phyloP scores from a whole-genome alignment of 2,888 invertebrate genomes.

The Tiliacea aurago region DNA sequence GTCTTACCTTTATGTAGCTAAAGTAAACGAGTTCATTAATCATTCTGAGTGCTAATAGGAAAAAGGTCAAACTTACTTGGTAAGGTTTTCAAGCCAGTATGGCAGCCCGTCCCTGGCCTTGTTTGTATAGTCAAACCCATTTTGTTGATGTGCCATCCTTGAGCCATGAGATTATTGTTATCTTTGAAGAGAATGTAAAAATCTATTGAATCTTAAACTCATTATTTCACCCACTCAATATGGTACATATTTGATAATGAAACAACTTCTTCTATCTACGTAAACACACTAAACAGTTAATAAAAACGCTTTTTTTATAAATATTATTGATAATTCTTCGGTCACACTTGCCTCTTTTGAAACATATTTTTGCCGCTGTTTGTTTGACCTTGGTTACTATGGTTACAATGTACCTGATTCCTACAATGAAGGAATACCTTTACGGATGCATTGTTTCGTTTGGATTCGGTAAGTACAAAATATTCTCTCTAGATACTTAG shows the following conservation, averaged over 20 bases:
- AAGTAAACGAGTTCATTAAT: slow-evolving; percentile 69
- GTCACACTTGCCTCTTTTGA: slow-evolving; percentile 87
- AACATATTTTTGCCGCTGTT: slow-evolving; percentile 87
- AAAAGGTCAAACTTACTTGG: slow-evolving; percentile 78
- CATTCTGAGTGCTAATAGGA: slow-evolving; percentile 63
- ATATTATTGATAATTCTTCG: slow-evolving; percentile 69
- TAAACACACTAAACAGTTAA: slow-evolving; percentile 38
- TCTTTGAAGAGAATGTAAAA: slow-evolving; percentile 53
- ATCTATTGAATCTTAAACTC: slow-evolving; percentile 50
- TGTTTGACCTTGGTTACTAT: slow-evolving; percentile 89
- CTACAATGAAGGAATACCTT: no score
- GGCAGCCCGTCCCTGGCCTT: slow-evolving; percentile 78
- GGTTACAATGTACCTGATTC: slow-evolving; percentile 61
- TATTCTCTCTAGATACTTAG: background rate
- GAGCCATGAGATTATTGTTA: slow-evolving; percentile 79
- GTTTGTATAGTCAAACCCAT: slow-evolving; percentile 78
- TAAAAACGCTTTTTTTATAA: slow-evolving; percentile 48
- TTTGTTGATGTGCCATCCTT: slow-evolving; percentile 84
- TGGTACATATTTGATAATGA: slow-evolving; percentile 21
- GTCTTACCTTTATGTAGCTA: slow-evolving; percentile 59
- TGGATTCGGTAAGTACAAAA: background rate
- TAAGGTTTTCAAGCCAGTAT: slow-evolving; percentile 86
- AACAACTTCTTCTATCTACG: slow-evolving; percentile 31
- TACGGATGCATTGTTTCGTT: slow-evolving; percentile 1
- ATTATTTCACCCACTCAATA: slow-evolving; percentile 53